phyloP scores from a whole-genome alignment of 2,888 invertebrate species.

The Ochropleura leucogaster region DNA sequence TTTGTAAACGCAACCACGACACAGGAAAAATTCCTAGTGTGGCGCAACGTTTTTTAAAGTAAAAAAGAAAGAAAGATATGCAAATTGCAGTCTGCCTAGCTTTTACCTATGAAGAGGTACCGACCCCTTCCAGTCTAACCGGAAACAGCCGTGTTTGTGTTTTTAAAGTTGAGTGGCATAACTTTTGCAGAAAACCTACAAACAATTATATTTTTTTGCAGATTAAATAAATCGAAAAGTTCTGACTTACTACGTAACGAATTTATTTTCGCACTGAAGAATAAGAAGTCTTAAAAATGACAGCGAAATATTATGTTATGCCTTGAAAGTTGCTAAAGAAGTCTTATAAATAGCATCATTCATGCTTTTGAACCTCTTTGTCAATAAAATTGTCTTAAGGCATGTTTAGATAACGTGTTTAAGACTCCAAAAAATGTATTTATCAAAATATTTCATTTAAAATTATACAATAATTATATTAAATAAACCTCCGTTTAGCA shows the following conservation, averaged over 20 bases:
- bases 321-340: neutral
- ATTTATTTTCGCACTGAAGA: constrained; percentile 22
- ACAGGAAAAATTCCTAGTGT: too few relatives aligned
- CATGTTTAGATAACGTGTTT: neutral
- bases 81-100: too few relatives aligned
- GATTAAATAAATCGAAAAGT: constrained; percentile 2
- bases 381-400: neutral
- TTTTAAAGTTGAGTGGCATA: neutral
- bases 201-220: neutral
- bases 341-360: neutral
- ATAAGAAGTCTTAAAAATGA: constrained; percentile 36
- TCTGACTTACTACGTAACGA: constrained; percentile 8
- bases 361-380: neutral
- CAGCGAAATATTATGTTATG: constrained; percentile 5
- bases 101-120: too few relatives aligned
- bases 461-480: too few relatives aligned
- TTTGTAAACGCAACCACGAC: too few relatives aligned
- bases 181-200: neutral
- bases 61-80: too few relatives aligned
- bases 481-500: neutral
- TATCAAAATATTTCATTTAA: neutral
- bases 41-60: too few relatives aligned
- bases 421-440: neutral
- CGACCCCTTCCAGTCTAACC: too few relatives aligned
- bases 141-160: too few relatives aligned